Percentiles rank a stretch among this genome's conserved stretches.
Conservation (phyloP, 2,113 vertebrate species). For the Dendrocopos noguchii region DNA sequence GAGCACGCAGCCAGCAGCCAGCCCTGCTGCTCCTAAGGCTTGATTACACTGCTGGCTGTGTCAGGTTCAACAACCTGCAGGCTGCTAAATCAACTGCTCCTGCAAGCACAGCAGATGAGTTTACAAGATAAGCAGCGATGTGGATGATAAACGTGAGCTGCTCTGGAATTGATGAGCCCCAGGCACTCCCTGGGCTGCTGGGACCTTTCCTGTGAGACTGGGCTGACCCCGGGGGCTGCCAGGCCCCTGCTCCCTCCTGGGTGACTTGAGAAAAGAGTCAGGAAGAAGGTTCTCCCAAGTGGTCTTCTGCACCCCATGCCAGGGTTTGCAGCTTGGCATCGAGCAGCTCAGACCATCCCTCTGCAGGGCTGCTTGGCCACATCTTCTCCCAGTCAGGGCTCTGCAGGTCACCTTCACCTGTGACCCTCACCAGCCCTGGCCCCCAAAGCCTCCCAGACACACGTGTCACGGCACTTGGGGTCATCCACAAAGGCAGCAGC, state of each 20-base stretch:
- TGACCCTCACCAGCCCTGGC: no score
- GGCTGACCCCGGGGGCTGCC: not conserved
- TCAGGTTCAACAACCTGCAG: slow-evolving; percentile 61
- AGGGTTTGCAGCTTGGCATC: not conserved
- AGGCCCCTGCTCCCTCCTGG: not conserved
- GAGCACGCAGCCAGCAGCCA: not conserved
- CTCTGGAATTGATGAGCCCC: slow-evolving; percentile 48
- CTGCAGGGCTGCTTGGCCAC: not conserved
- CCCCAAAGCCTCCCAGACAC: not conserved
- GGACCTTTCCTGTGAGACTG: not conserved
- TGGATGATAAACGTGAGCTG: slow-evolving; percentile 61
- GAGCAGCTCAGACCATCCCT: fast-evolving
- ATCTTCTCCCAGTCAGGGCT: not conserved
- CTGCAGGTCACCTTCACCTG: fast-evolving
- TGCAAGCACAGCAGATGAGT: slow-evolving; percentile 66
- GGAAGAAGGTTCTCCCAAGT: not conserved
- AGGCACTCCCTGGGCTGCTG: not conserved
- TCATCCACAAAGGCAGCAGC: not conserved
- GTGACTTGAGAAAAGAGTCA: not conserved
- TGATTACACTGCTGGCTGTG: slow-evolving; percentile 56
- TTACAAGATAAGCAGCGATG: slow-evolving; percentile 67
- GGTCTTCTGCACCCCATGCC: fast-evolving
- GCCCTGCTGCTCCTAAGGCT: not conserved
- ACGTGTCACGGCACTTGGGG: fast-evolving
- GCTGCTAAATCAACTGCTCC: slow-evolving; percentile 67